phyloP scores from a whole-genome alignment of 92 coral and sea anemone species.

The Anthopleura xanthogrammica region DNA sequence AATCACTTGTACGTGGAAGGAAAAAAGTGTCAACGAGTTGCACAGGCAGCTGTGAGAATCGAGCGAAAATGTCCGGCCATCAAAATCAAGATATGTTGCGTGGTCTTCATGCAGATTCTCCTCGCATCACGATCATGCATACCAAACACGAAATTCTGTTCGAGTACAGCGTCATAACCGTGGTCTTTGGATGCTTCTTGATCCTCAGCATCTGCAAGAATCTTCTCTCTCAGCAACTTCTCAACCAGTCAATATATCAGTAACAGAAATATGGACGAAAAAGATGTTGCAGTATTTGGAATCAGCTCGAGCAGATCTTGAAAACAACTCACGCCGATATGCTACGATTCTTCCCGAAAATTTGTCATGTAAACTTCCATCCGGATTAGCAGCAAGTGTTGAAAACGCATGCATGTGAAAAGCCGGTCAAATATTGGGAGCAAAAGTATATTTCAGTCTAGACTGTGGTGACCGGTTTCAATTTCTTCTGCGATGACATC shows the following conservation, averaged over 20 bases:
- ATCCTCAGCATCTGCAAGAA: constrained; percentile 23
- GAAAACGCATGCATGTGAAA: background rate
- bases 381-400: background rate
- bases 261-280: background rate
- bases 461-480: no score
- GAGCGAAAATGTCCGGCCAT: background rate
- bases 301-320: background rate
- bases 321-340: background rate
- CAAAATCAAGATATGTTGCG: background rate
- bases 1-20: background rate
- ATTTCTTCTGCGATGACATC: background rate
- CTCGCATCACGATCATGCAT: constrained; percentile 20
- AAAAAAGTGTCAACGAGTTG: background rate
- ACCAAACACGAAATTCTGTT: constrained; percentile 22
- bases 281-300: background rate
- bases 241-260: background rate
- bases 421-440: background rate
- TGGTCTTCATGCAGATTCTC: background rate
- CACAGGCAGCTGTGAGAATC: background rate
- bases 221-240: constrained; percentile 1
- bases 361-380: background rate
- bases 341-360: background rate
- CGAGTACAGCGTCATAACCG: constrained; percentile 31
- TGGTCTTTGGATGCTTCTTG: constrained; percentile 28
- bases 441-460: no score